Evolutionary conservation across 2,113 vertebrate species (phyloP), one percentile per base, ranked within the genome.

Genomic region (Psittacara wagleri): DNA sequence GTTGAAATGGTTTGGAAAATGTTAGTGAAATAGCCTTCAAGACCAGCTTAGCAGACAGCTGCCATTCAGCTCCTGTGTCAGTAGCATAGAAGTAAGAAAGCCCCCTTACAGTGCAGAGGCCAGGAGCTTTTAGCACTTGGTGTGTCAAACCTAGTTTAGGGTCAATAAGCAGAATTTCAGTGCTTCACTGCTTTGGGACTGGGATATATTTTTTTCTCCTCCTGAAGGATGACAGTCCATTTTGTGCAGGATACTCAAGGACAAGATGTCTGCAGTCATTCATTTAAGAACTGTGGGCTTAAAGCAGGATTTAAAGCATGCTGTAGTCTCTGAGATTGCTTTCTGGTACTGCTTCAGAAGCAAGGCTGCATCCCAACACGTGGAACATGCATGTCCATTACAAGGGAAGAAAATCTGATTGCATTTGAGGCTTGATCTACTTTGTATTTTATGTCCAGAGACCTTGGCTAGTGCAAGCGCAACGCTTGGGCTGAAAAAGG

Each of bases 1-100:
- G 62, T 29, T 27, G 52, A 69, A 82, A 25, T 46, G 44, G 44
- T 90, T 97, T 92, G 90, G 83, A 72, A 90, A 93, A 84, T 17
- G 48, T 37, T 92, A 89, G 88, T 68, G 83, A 82, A 94, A 84
- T 80, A 0, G 6, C 57, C 44, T 52, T 90, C 10, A 0, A 82
- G 88, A 57, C 6, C 76, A 81, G 80, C 13, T 86, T n/a, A 92
- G 88, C 85, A 81, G 48, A 72, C 64, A 90, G 43, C 92, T 93
- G 86, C 51, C 39, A 16, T 78, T 69, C 92, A 84, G 92, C 69
- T 96, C 39, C 5, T 62, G 83, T 94, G 86, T 75, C 92, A 81
- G 83, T 10, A 73, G 64, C 18, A 28, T 0, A 3, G 55, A 39
- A 92, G 63, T 48, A 70, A 88, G 63, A 72, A 77, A 7, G 12